These are phyloP conservation scores for Phalacrocorax pelagicus DNA, from an alignment of 2,113 vertebrate species.

Conservation along the genomic window DNA sequence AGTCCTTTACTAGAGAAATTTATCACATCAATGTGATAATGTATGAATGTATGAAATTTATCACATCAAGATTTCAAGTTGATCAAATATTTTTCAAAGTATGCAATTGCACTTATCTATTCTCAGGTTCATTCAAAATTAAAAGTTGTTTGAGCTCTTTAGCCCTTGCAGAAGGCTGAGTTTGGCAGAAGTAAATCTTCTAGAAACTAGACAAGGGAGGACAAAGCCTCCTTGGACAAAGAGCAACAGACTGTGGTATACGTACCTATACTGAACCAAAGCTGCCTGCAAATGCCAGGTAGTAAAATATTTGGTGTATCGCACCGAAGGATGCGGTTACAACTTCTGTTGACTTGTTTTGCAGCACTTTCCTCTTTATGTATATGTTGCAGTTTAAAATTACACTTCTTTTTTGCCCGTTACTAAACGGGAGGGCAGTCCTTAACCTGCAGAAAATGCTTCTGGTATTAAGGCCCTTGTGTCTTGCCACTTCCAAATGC, in stretches of 20 bases:
- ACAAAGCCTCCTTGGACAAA: not conserved
- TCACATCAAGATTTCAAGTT: not conserved
- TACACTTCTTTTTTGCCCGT: not conserved
- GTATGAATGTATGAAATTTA: not conserved
- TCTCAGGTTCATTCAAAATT: not conserved
- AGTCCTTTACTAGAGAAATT: not conserved
- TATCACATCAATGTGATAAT: not conserved
- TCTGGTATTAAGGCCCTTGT: not conserved
- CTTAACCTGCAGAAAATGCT: not conserved
- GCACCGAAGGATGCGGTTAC: not conserved
- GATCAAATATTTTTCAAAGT: not conserved
- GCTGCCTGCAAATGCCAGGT: not conserved
- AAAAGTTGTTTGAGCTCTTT: not conserved
- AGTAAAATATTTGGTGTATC: not conserved
- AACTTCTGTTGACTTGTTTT: not conserved
- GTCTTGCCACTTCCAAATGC: not conserved
- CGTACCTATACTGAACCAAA: accelerated
- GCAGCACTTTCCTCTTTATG: not conserved
- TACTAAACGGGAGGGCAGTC: not conserved
- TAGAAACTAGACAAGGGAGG: not conserved
- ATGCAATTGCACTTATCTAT: not conserved
- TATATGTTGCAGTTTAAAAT: not conserved
- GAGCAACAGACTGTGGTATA: not conserved
- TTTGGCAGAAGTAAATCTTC: not conserved
- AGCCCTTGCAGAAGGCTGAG: not conserved